Evolutionary conservation across 1,140 invertebrate species (phyloP).

Genomic region (Neodiprion virginianus): DNA sequence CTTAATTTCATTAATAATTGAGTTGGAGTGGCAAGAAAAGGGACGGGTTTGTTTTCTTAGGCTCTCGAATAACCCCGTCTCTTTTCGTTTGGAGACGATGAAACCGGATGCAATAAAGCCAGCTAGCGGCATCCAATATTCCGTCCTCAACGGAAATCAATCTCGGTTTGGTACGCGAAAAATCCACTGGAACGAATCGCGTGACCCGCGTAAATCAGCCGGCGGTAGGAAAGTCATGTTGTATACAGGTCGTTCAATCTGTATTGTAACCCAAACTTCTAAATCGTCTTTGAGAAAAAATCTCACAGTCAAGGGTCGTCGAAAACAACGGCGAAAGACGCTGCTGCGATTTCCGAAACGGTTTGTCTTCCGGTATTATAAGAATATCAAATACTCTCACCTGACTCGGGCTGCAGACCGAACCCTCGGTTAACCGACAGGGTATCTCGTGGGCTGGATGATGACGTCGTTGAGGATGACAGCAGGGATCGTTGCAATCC

Average conservation of each 20-base stretch:
- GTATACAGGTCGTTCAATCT: background rate
- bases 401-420: constrained; percentile 83
- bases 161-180: no score
- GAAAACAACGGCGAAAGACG: background rate
- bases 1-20: no score
- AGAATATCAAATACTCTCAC: constrained; percentile 50
- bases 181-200: no score
- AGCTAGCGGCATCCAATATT: no score
- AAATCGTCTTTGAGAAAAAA: background rate
- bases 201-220: background rate
- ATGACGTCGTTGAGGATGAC: constrained; percentile 86
- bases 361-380: background rate
- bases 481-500: constrained; percentile 93
- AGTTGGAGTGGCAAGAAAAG: no score
- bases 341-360: background rate
- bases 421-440: constrained; percentile 79
- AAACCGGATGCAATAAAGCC: no score
- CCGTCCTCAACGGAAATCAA: no score
- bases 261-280: background rate
- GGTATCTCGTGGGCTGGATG: constrained; percentile 78
- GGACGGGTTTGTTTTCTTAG: no score
- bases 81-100: no score
- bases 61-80: no score
- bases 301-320: background rate
- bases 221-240: background rate